Base-by-base conservation (phyloP, 2,888 invertebrate species). In the Acleris sparsana region DNA sequence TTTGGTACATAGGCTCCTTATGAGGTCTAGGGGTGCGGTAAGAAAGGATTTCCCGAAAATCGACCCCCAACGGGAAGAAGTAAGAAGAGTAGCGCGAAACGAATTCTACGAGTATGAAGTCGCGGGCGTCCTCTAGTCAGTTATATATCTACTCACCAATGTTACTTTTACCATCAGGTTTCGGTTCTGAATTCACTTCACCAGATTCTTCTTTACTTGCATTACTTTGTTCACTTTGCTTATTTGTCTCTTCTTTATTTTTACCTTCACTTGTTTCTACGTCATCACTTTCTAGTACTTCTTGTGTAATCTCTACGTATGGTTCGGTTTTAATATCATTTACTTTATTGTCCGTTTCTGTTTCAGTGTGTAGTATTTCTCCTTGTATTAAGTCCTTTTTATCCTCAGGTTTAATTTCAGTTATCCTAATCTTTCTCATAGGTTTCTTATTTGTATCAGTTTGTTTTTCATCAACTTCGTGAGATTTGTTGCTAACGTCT, bases 81-180 rank as follows among this genome's bases (percentile, higher is more conserved):
- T n/a, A n/a, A n/a, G n/a, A n/a, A n/a, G n/a, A n/a, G n/a, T n/a
- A n/a, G n/a, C n/a, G n/a, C n/a, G n/a, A n/a, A n/a, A n/a, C n/a
- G n/a, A n/a, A n/a, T n/a, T n/a, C n/a, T n/a, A n/a, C n/a, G n/a
- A n/a, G n/a, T n/a, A n/a, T n/a, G n/a, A n/a, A n/a, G n/a, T n/a
- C n/a, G n/a, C n/a, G n/a, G n/a, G n/a, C n/a, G n/a, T n/a, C n/a
- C n/a, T n/a, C n/a, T n/a, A n/a, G n/a, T n/a, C 3, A 33, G 9
- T 33, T 9, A 9, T 33, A 33, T 33, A 9, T 2, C 7, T 7
- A 56, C 65, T 53, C 7, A 83, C 84, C 77, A 63, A 63, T 76
- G 4, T 68, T 57, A 55, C 69, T 74, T 56, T 64, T 74, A 25
- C 74, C 70, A 11, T 17, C 67, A 43, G 61, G 46, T 46, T 46